These are phyloP conservation scores for Matsumyia berberina DNA, from an alignment of 2,888 invertebrate species.

Conservation along the genomic window DNA sequence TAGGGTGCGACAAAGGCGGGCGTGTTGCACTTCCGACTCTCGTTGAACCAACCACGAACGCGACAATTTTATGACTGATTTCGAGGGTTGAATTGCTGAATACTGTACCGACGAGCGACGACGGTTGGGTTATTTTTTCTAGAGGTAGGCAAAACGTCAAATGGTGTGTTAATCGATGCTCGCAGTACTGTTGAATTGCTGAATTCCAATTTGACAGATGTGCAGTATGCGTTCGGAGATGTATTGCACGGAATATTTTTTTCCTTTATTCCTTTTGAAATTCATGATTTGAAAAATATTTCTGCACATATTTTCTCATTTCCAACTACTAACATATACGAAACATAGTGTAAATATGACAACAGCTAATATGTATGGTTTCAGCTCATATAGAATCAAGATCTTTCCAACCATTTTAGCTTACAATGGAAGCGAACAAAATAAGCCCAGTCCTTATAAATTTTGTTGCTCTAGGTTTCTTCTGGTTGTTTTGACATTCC, in stretches of 20 bases:
- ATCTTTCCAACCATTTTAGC: no score
- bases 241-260: background rate
- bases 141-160: slow-evolving; percentile 37
- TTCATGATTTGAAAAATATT: no score
- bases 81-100: slow-evolving; percentile 57
- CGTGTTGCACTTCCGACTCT: slow-evolving; percentile 1
- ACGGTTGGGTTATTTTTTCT: slow-evolving; percentile 36
- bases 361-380: no score
- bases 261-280: no score
- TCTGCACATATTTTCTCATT: no score
- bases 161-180: slow-evolving; percentile 4
- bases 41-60: slow-evolving; percentile 48
- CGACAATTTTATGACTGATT: slow-evolving; percentile 69
- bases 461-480: no score
- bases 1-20: slow-evolving; percentile 65
- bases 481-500: no score
- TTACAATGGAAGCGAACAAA: no score
- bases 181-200: slow-evolving; percentile 37
- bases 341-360: no score
- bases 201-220: slow-evolving; percentile 24
- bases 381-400: no score
- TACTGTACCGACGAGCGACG: background rate
- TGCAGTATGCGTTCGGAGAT: slow-evolving; percentile 1
- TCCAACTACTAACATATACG: no score
- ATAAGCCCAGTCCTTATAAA: no score